Conservation (phyloP, 2,797 vertebrate species). For the Lophura swinhoii region DNA sequence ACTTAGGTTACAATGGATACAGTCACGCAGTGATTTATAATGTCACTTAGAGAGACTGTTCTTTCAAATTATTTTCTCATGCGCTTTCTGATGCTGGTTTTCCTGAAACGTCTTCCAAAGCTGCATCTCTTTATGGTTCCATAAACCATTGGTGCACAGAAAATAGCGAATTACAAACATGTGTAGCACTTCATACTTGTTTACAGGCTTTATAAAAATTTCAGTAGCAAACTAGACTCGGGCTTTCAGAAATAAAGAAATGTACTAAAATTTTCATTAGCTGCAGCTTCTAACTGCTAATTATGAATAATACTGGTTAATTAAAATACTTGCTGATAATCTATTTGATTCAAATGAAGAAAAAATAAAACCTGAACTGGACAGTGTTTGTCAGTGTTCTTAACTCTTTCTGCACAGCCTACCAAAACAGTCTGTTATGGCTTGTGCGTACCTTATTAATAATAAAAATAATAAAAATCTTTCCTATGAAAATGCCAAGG, state of each 20-base stretch:
- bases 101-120: neutral
- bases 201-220: constrained; percentile 67
- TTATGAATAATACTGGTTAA: constrained; percentile 58
- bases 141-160: neutral
- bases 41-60: neutral
- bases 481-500: neutral
- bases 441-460: neutral
- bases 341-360: constrained; percentile 4
- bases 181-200: constrained; percentile 45
- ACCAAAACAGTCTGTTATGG: neutral
- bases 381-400: neutral
- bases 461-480: neutral
- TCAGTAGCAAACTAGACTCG: constrained; percentile 47
- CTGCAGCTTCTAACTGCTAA: constrained; percentile 43
- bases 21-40: neutral
- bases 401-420: neutral
- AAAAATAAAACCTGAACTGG: neutral
- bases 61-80: neutral
- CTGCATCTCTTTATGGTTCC: constrained; percentile 7
- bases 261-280: constrained; percentile 70
- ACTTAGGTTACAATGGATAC: neutral
- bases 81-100: neutral
- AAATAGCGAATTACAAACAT: constrained; percentile 6
- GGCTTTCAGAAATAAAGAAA: constrained; percentile 56
- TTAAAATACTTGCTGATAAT: constrained; percentile 19